Base-by-base conservation (phyloP, 2,113 vertebrate genomes). In the Peromyscus polionotus region DNA sequence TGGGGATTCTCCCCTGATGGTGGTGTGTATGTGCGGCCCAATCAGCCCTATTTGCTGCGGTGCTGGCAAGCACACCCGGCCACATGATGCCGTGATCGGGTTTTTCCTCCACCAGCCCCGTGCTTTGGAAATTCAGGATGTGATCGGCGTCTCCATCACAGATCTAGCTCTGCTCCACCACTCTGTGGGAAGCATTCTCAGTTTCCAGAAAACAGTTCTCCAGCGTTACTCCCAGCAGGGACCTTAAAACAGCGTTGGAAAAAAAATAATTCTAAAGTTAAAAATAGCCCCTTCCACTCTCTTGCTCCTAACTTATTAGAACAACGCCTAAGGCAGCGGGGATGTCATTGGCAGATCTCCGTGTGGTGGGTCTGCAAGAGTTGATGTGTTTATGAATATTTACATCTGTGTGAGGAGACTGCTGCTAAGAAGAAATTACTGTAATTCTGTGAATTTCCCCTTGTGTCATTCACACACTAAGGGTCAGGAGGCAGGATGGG, bases 241-340 rank as follows among this genome's bases (percentile, higher is more conserved):
- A 95, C 70, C 97, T 97, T 92, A 98, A 98, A 98, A 98, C 97
- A 96, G 92, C 95, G 98, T 98, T 94, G 26, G 26, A 51, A 4
- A 81, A 81, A 95, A 95, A 86, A 92, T 89, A 85, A 59, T n/a
- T 70, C 8, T 92, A 42, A 95, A 94, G 83, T 95, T 77, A 85
- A 93, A 98, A 98, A 98, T 97, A 98, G 26, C 8, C 42, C 84
- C 61, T 92, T 98, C 92, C 45, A 59, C 92, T 98, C 68, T 31
- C 72, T 84, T 92, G 63, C 80, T 98, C 95, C 97, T 97, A 77
- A 97, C 93, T 98, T 98, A 96, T 97, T 97, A 98, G 97, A 98
- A 48, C 87, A 97, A 93, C 0, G 96, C 97, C 96, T 8, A 7
- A 94, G 97, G 98, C 98, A 88, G 97, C 89, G 88, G 80, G 54